Conservation (phyloP, 1,140 invertebrate genomes). For the Sinella curviseta region DNA sequence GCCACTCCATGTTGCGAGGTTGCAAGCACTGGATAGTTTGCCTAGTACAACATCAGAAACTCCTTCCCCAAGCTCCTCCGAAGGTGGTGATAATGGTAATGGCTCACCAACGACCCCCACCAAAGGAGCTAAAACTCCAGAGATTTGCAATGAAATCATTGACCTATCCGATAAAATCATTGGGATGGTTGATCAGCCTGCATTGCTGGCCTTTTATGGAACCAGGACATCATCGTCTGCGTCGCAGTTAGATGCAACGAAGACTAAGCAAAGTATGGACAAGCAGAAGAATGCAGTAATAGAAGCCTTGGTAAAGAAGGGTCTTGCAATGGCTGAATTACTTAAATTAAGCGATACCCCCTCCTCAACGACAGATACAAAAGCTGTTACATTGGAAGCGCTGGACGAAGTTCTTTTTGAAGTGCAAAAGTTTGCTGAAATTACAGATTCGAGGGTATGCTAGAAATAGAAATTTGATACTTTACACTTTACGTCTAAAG, state of each 20-base stretch:
- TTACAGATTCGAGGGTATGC: conserved; percentile 74
- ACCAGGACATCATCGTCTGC: conserved; percentile 63
- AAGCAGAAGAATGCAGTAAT: conserved; percentile 74
- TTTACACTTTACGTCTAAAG: too few species aligned
- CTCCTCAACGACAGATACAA: neutral
- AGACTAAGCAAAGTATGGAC: conserved; percentile 64
- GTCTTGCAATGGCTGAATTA: conserved; percentile 69
- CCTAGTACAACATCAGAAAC: conserved; percentile 54
- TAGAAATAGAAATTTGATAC: too few species aligned
- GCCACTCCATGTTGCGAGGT: conserved; percentile 71
- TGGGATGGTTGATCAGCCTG: conserved; percentile 69
- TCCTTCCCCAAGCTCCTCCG: neutral
- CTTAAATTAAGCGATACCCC: conserved; percentile 43
- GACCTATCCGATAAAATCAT: conserved; percentile 68
- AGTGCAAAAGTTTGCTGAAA: conserved; percentile 75
- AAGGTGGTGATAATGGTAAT: conserved; percentile 43
- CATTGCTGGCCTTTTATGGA: conserved; percentile 72
- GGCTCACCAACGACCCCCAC: neutral
- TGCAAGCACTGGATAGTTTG: conserved; percentile 71
- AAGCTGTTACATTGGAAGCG: conserved; percentile 56
- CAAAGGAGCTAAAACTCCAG: conserved; percentile 32
- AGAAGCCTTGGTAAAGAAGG: conserved; percentile 75
- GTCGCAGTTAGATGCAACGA: conserved; percentile 29
- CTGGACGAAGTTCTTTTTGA: conserved; percentile 68
- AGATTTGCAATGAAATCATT: conserved; percentile 54